phyloP scores from a whole-genome alignment of 2,888 invertebrate genomes.

The Pardosa pseudoannulata region DNA sequence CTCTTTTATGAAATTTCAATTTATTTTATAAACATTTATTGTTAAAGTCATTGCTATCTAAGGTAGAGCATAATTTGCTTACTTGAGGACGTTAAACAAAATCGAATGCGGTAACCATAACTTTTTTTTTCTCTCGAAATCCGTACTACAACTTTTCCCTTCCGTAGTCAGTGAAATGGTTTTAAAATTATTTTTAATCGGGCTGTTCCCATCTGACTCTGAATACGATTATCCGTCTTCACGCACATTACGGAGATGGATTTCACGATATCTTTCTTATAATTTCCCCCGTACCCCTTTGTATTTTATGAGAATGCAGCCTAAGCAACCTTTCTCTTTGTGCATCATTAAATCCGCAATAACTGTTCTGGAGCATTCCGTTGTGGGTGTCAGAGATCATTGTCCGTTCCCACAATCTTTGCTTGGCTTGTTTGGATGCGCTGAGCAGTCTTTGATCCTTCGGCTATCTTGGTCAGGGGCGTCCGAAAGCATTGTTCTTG shows the following conservation, averaged over 20 bases:
- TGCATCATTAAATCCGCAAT: conserved; percentile 6
- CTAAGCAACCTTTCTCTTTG: not conserved
- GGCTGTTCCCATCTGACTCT: not conserved
- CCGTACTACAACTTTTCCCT: too few species aligned
- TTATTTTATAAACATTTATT: too few species aligned
- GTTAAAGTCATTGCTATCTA: too few species aligned
- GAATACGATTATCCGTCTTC: not conserved
- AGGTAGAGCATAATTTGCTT: too few species aligned
- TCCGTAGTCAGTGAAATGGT: too few species aligned
- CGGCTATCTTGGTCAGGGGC: conserved; percentile 24
- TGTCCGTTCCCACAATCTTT: conserved; percentile 14
- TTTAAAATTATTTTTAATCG: not conserved
- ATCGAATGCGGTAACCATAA: too few species aligned
- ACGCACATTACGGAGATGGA: not conserved
- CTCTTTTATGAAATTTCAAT: too few species aligned
- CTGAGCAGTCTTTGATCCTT: conserved; percentile 21
- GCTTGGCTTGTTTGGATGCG: conserved; percentile 25
- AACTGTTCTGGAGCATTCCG: conserved; percentile 6
- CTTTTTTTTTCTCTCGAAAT: too few species aligned
- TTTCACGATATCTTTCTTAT: not conserved
- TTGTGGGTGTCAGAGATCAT: conserved; percentile 13
- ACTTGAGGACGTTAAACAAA: too few species aligned
- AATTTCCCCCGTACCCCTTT: not conserved
- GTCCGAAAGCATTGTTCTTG: conserved; percentile 25
- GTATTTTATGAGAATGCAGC: not conserved